Base-by-base conservation (phyloP, 2,797 vertebrate genomes). In the Odontamblyopus rebecca region DNA sequence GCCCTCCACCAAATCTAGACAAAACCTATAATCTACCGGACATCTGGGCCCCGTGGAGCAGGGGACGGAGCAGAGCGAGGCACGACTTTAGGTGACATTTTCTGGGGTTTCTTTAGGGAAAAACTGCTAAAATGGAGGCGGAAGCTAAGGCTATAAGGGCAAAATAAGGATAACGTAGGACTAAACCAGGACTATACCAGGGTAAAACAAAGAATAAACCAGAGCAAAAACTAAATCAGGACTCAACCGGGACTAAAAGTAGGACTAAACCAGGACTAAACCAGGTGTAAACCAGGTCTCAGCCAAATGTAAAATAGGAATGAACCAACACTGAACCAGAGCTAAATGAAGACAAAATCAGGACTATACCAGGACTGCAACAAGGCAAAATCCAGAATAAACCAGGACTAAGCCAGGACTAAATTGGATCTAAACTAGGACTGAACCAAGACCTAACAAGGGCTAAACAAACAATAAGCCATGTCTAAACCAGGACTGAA, bases 1-100 rank as follows among this genome's bases (percentile, higher is more conserved):
- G 82, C 0, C 13, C 78, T 77, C 75, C 32, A 79, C 75, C 78
- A 38, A 84, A 88, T 85, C 59, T 32, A 23, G 15, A 61, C 50
- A 63, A 61, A 77, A 5, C 13, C 70, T 16, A 76, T 89, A 85
- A 91, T 88, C 90, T 82, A 26, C 19, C 23, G 87, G 87, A 89
- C 87, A 91, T 88, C 84, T 88, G 84, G 79, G 77, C 70, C 70
- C 68, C n/a, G 69, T 72, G 79, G 32, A 68, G 66, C 71, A 73
- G 61, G 51, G 11, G 72, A 75, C 32, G 32, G 32, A 35, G 75
- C 67, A 51, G 77, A 32, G 23, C 60, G 41, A 53, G 1, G 64
- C 30, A 19, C 11, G n/a, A 5, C 23, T 67, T 68, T 30, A 76
- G 71, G 74, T 76, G 83, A 73, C 72, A 64, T 74, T 79, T 73